Conservation (phyloP, 2,113 vertebrate genomes). For the Corythoichthys intestinalis region DNA sequence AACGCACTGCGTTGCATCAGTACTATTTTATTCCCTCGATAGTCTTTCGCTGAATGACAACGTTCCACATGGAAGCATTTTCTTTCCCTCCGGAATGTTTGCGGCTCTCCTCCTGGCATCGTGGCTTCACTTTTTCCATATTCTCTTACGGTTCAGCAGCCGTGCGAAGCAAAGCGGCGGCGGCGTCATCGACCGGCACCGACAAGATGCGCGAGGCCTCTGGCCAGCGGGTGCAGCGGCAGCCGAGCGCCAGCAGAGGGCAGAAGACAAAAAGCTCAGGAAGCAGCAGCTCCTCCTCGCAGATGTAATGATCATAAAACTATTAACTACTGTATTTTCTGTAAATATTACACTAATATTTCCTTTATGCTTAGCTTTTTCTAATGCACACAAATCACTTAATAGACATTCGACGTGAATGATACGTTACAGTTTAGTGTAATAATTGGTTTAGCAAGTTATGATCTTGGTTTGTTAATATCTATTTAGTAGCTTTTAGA, state of each 20-base stretch:
- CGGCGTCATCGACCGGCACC: constrained; percentile 29
- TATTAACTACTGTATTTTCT: neutral
- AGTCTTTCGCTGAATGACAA: neutral
- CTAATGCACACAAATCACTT: neutral
- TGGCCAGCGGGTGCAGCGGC: constrained; percentile 80
- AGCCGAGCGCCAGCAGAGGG: constrained; percentile 77
- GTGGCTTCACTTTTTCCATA: neutral
- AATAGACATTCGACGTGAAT: neutral
- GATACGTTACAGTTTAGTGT: neutral
- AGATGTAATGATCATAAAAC: constrained; percentile 64
- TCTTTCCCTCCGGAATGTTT: neutral
- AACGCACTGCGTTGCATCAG: neutral
- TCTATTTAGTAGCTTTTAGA: too few relatives aligned
- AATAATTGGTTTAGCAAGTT: too few relatives aligned
- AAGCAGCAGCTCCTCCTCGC: constrained; percentile 76
- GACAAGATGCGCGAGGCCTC: constrained; percentile 76
- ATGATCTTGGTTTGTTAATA: too few relatives aligned
- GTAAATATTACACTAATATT: neutral
- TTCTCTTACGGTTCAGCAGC: constrained; percentile 17
- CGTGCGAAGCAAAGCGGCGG: constrained; percentile 77
- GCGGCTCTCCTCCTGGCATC: neutral
- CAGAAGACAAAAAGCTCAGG: constrained; percentile 81
- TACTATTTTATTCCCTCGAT: neutral
- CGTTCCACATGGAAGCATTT: neutral
- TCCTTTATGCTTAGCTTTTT: neutral